Evolutionary conservation across 2,888 invertebrate genomes (phyloP), one percentile per base, ranked within the genome.

Genomic region (Pherbina coryleti): DNA sequence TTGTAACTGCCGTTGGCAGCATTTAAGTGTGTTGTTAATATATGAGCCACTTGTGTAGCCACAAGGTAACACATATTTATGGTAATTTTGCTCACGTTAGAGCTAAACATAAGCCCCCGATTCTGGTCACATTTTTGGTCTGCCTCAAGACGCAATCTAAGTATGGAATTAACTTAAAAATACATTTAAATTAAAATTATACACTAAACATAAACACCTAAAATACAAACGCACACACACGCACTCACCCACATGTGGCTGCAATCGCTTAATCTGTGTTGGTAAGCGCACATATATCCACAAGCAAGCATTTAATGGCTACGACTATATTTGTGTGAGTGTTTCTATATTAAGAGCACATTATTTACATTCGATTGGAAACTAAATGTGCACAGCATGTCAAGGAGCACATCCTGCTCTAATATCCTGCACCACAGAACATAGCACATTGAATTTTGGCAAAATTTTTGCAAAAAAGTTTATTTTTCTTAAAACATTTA

Each of bases 351-450:
- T 55, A 55, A 19, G 44, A 55, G n/a, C 19, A 22, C 82, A 85
- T 85, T 85, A 85, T 85, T 86, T 85, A 83, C 85, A 85, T 86
- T 85, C 85, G 85, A 86, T 85, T 86, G 84, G 79, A 85, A 85
- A 86, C 85, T 86, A 81, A 85, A 82, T 84, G 83, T 86, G 84
- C 80, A 82, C 14, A 44, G 11, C 11, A 44, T 14, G 14, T 44
- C 44, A 44, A 11, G 44, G 44, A 44, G 44, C 44, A 44, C 44
- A 44, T 44, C 14, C 44, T 44, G 44, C 11, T 4, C 14, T 14
- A 85, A 85, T 82, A 81, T 57, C 49, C 31, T 31, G 55, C 19
- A 22, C 3, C 22, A 55, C 22, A n/a, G 2, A 19, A 55, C 22
- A 17, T 11, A 64, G 8, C 5, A 31, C 64, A 2, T 9, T 25